Conservation (phyloP, 2,888 invertebrate genomes). For the Protonemura montana region DNA sequence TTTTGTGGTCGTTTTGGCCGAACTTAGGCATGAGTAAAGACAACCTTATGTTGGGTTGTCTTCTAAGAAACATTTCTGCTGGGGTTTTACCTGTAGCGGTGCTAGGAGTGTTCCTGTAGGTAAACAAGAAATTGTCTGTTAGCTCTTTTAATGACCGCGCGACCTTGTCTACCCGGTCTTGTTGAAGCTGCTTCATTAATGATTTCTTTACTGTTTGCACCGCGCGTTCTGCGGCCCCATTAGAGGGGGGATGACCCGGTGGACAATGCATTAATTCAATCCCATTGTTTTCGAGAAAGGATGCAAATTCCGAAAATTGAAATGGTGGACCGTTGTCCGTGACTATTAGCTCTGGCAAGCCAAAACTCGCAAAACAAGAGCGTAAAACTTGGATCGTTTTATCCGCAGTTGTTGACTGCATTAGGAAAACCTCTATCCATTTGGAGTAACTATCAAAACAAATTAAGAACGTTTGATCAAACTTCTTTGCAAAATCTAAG, state of each 20-base stretch:
- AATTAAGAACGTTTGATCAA: slow-evolving; percentile 50
- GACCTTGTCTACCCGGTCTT: not conserved
- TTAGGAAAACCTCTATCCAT: slow-evolving; percentile 51
- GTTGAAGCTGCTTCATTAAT: not conserved
- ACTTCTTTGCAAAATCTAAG: slow-evolving; percentile 51
- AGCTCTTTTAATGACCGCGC: not conserved
- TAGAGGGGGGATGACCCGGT: slow-evolving; percentile 51
- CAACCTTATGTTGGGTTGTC: not conserved
- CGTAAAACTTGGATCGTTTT: slow-evolving; percentile 47
- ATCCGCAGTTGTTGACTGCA: slow-evolving; percentile 49
- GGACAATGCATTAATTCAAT: slow-evolving; percentile 49
- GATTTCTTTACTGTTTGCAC: slow-evolving; percentile 21
- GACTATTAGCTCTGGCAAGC: slow-evolving; percentile 52
- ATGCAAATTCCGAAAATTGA: slow-evolving; percentile 51
- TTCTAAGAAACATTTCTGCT: slow-evolving; percentile 21
- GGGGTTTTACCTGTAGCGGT: slow-evolving; percentile 22
- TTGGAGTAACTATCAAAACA: slow-evolving; percentile 50
- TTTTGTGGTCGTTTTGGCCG: no score
- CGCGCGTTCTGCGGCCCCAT: slow-evolving; percentile 44
- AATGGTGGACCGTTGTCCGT: slow-evolving; percentile 52
- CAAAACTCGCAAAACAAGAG: slow-evolving; percentile 51
- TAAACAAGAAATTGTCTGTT: slow-evolving; percentile 22
- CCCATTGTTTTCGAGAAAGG: slow-evolving; percentile 48
- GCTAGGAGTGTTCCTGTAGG: slow-evolving; percentile 25
- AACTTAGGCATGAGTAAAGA: not conserved